Conservation (phyloP, 2,797 vertebrate genomes). For the Cetoscarus ocellatus region DNA sequence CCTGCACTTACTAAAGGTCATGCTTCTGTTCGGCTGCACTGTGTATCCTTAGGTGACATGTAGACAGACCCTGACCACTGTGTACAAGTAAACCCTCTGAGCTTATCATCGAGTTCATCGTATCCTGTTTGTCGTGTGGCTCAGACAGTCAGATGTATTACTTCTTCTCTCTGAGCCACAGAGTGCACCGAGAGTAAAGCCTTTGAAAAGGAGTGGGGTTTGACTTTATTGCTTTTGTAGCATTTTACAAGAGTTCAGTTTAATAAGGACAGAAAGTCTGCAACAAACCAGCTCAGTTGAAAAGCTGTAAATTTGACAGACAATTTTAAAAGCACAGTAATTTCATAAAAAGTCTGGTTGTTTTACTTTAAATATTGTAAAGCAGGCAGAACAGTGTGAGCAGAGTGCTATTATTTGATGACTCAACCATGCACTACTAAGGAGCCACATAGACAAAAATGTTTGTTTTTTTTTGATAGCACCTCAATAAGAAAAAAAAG, state of each 20-base stretch:
- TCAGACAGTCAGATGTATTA: conserved; percentile 22
- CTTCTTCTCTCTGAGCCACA: conserved; percentile 16
- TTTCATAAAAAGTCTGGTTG: conserved; percentile 20
- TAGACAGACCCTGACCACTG: conserved; percentile 30
- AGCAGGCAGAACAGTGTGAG: conserved; percentile 7
- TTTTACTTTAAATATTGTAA: conserved; percentile 27
- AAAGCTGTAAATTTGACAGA: conserved; percentile 39
- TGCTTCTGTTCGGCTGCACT: conserved; percentile 49
- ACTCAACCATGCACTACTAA: too few relatives aligned
- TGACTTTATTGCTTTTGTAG: conserved; percentile 21
- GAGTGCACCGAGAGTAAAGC: conserved; percentile 17
- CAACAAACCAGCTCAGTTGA: conserved; percentile 58
- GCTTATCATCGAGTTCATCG: conserved; percentile 40
- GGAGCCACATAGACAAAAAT: too few relatives aligned
- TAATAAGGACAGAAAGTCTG: conserved; percentile 30
- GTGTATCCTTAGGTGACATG: conserved; percentile 43
- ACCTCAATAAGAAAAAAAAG: too few relatives aligned
- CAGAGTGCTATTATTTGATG: conserved; percentile 28
- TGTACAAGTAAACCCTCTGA: conserved; percentile 31
- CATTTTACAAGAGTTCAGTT: conserved; percentile 37
- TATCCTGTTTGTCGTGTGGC: conserved; percentile 42
- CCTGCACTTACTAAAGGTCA: conserved; percentile 62
- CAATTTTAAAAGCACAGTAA: conserved; percentile 45
- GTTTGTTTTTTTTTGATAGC: too few relatives aligned
- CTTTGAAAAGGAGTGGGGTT: conserved; percentile 32